Conservation (phyloP, 1,140 invertebrate genomes). For the Linepithema humile region DNA sequence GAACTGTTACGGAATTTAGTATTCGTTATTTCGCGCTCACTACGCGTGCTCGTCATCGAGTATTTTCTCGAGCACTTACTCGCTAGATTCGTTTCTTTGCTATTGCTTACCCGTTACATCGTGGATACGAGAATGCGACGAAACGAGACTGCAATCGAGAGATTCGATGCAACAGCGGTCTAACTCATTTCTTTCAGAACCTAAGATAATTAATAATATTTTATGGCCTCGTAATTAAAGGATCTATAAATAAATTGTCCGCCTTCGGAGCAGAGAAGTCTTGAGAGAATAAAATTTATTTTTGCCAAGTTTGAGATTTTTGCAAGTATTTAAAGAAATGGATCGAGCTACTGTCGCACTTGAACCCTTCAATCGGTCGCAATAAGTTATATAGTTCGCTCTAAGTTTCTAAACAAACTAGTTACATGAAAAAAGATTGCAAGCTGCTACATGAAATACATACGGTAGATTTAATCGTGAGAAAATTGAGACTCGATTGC, state of each 20-base stretch:
- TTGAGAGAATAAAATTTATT: too few species aligned
- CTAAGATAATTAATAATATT: not conserved
- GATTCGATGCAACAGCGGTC: not conserved
- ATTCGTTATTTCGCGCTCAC: not conserved
- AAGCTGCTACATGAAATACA: conserved; percentile 9
- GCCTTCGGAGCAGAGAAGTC: not conserved
- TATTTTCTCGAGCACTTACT: conserved; percentile 24
- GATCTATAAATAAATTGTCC: not conserved
- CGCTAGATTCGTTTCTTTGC: conserved; percentile 41
- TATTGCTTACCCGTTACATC: conserved; percentile 49
- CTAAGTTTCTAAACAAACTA: conserved; percentile 11
- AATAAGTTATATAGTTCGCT: not conserved
- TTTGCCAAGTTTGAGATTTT: not conserved
- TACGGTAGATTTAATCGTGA: not conserved
- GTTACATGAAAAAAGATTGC: not conserved
- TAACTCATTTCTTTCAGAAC: not conserved
- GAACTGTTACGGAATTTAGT: not conserved
- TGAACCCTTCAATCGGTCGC: conserved; percentile 6
- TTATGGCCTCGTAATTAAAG: not conserved
- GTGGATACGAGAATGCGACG: conserved; percentile 13
- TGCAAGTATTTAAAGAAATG: not conserved
- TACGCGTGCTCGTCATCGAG: not conserved
- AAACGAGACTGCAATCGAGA: not conserved
- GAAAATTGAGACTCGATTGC: not conserved
- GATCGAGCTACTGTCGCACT: not conserved